Evolutionary conservation across 1,140 invertebrate species (phyloP).

Genomic region (Magallana ariakensis): DNA sequence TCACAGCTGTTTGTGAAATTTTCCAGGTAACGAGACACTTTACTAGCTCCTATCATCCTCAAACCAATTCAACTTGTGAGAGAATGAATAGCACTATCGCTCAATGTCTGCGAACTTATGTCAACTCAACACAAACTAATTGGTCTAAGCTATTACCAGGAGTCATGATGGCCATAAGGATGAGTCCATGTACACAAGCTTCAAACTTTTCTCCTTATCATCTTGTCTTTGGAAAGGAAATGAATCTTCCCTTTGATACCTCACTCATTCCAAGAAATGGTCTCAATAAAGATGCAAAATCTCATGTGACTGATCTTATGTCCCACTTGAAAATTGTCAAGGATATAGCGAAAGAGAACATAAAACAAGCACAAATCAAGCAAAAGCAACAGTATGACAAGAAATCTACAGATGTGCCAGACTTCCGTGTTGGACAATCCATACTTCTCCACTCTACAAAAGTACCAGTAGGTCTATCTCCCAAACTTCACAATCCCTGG

Average conservation of each 20-base stretch:
- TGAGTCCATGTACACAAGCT: constrained; percentile 48
- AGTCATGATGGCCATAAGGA: constrained; percentile 7
- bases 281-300: constrained; percentile 17
- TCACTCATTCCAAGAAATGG: constrained; percentile 20
- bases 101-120: constrained; percentile 52
- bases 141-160: constrained; percentile 49
- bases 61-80: constrained; percentile 61
- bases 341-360: constrained; percentile 9
- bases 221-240: constrained; percentile 55
- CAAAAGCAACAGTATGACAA: constrained; percentile 37
- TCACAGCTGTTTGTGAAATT: too few relatives aligned
- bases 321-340: not conserved
- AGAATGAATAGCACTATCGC: constrained; percentile 50
- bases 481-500: constrained; percentile 49
- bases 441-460: constrained; percentile 48
- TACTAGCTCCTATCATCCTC: not conserved
- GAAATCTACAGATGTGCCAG: constrained; percentile 38
- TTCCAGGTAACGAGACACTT: too few relatives aligned
- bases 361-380: not conserved
- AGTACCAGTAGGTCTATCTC: too few relatives aligned
- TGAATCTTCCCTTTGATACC: constrained; percentile 14
- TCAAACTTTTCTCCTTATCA: constrained; percentile 49
- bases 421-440: constrained; percentile 44
- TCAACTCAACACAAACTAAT: constrained; percentile 48
- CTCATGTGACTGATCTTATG: too few relatives aligned